Base-by-base conservation (phyloP, 2,888 invertebrate species). In the Cryptus viduatorius region DNA sequence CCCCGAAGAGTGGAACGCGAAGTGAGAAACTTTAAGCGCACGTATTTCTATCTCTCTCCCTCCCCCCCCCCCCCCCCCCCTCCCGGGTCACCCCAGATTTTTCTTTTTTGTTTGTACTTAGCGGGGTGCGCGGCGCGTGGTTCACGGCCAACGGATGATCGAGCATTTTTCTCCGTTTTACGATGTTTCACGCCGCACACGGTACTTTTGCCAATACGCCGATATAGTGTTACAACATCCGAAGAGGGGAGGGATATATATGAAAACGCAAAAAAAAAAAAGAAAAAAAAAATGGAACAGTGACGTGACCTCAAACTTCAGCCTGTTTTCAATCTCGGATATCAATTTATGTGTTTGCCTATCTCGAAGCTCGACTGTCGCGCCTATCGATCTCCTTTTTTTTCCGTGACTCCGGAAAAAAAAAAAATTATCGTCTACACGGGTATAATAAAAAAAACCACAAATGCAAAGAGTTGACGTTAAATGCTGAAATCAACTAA, bases 21-120 rank as follows among this genome's bases (percentile, higher is more conserved):
- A 86, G 83, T 71, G 84, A 82, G 84, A 73, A 69, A 46, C 73
- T 56, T 75, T 19, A 71, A 44, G 44, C 79, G 71, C 69, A 73
- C 72, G 46, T 75, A 77, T 78, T 72, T 79, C 59, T 59, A 76
- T 72, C 71, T 72, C 75, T 48, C 37, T 37, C 37, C 37, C 37
- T 37, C 2, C 7, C 37, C n/a, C n/a, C 5, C 37, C 29, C 61
- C 31, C 5, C 37, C 29, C 61, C 31, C 42, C 59, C 24, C 24
- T 24, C 1, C 24, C 24, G 31, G 46, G 79, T 76, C 76, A 50
- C 53, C 61, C 67, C 42, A 50, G 79, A 69, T 78, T 83, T 83
- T 86, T 75, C 75, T 81, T 82, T 86, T 86, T 84, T 83, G 73
- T 86, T 87, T 86, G 86, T 84, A 86, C 83, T 86, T 85, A 81